Percentiles rank a stretch among this genome's conserved stretches.
These are phyloP conservation scores for Rhineura floridana DNA, from an alignment of 2,113 vertebrate genomes.

Conservation along the genomic window DNA sequence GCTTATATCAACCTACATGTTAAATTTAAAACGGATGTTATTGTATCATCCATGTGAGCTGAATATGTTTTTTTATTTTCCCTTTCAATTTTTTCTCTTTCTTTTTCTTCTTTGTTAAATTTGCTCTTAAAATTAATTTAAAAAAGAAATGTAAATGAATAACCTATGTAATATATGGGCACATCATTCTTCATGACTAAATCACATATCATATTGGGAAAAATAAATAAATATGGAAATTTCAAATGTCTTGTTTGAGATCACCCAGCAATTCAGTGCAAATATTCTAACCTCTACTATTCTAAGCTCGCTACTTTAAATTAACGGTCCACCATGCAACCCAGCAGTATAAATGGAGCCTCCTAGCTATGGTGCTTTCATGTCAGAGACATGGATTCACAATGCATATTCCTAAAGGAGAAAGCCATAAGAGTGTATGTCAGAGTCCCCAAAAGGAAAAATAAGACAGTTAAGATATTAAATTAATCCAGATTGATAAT, in stretches of 20 bases:
- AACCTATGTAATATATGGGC: not conserved
- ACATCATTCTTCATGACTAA: not conserved
- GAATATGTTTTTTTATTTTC: too few relatives aligned
- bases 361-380: fast-evolving
- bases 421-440: slow-evolving; percentile 33
- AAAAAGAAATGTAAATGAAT: not conserved
- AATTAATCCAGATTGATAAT: slow-evolving; percentile 49
- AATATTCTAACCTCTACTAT: fast-evolving
- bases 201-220: not conserved
- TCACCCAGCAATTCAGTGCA: not conserved
- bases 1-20: too few relatives aligned
- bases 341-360: not conserved
- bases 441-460: slow-evolving; percentile 10
- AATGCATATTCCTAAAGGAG: not conserved
- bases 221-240: slow-evolving; percentile 2
- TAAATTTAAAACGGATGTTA: too few relatives aligned
- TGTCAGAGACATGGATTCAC: fast-evolving
- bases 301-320: not conserved
- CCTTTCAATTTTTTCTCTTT: too few relatives aligned
- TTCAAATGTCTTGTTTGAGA: not conserved
- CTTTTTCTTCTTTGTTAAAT: too few relatives aligned
- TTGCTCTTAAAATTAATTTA: too few relatives aligned
- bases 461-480: slow-evolving; percentile 18
- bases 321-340: not conserved
- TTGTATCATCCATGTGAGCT: too few relatives aligned